phyloP scores from a whole-genome alignment of 1,140 invertebrate genomes.

The Diachasmimorpha longicaudata region DNA sequence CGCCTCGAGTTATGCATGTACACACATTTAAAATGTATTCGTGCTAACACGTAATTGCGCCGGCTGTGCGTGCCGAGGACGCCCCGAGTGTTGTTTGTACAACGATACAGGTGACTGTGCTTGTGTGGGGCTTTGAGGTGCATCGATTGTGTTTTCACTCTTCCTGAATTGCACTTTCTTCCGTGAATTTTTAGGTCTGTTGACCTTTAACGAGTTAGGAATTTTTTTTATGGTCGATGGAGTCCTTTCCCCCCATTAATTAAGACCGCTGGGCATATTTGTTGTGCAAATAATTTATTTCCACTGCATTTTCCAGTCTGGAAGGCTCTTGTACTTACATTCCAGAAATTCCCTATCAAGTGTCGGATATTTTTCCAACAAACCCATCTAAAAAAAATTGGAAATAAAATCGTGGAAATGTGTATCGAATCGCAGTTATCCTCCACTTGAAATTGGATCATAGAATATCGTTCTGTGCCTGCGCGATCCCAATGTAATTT shows the following conservation, averaged over 20 bases:
- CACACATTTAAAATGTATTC: slow-evolving; percentile 1
- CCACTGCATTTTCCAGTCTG: too few relatives aligned
- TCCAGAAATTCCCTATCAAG: not conserved
- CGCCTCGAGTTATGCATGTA: not conserved
- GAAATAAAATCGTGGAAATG: not conserved
- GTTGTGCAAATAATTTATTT: too few relatives aligned
- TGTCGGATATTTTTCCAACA: not conserved
- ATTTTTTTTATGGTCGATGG: too few relatives aligned
- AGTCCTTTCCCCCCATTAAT: not conserved
- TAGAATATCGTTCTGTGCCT: not conserved
- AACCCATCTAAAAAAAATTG: not conserved
- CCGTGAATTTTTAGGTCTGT: not conserved
- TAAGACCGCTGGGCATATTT: too few relatives aligned
- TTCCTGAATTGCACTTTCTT: not conserved
- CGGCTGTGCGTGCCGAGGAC: slow-evolving; percentile 25
- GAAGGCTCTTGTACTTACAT: not conserved
- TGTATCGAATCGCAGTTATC: not conserved
- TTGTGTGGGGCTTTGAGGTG: not conserved
- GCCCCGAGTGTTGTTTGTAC: not conserved
- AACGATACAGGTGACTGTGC: not conserved
- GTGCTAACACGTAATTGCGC: slow-evolving; percentile 9
- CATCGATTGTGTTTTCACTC: slow-evolving; percentile 4
- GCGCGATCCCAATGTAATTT: not conserved
- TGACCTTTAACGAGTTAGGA: not conserved
- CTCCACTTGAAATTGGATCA: not conserved